Base-by-base conservation (phyloP, 2,113 vertebrate genomes). In the Choloepus hoffmanni region DNA sequence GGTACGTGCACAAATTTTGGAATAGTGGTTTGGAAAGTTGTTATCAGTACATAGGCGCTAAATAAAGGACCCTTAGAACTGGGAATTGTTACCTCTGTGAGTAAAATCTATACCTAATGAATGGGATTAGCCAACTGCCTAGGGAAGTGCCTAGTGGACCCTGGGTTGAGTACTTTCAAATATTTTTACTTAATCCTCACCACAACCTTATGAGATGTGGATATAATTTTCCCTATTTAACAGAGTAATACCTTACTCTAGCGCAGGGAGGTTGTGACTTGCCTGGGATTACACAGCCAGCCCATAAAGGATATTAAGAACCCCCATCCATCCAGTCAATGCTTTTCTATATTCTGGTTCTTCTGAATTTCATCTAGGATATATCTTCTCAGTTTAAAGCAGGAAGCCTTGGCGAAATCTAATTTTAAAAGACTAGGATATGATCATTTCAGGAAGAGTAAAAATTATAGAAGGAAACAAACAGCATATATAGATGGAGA, bases 321-420 rank as follows among this genome's bases (percentile, higher is more conserved):
- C 6, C 40, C 14, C n/a, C 36, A 36, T 36, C 36, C 36, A 26
- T 90, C 19, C 68, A 78, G 0, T 43, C 78, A 60, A 0, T 73
- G 79, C 79, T 65, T 45, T 94, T 90, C 24, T 67, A 0, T 76
- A 23, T 30, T 83, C 28, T 26, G 58, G 19, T 88, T 26, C 76
- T 89, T 89, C 74, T 89, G 53, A 76, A 60, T 92, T 89, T 40
- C 3, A 78, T n/a, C 15, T 74, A 62, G 43, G 24, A 19, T 58
- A n/a, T 48, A 63, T 85, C 58, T 91, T 96, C 92, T 94, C 43
- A 65, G 40, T 81, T 85, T 14, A 78, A 72, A 83, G 58, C 58
- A 55, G 3, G 21, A 97, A 78, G 62, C 4, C 53, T 93, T 79
- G 9, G 12, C 24, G n/a, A 91, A 88, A 33, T 97, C 26, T 40